phyloP scores from a whole-genome alignment of 64 coral and sea anemone genomes.

The Astreopora myriophthalma region DNA sequence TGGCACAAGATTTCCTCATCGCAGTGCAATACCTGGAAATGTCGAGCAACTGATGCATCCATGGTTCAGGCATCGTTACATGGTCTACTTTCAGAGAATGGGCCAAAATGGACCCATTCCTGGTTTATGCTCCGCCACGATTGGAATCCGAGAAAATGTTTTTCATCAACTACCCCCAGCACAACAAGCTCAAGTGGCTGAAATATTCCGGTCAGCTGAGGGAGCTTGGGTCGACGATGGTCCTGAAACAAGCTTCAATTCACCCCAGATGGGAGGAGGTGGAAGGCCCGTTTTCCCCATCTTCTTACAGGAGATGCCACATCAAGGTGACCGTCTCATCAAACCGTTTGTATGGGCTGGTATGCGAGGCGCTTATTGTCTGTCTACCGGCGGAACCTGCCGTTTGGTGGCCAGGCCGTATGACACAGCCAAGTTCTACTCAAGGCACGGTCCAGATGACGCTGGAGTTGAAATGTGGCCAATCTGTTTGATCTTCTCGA shows the following conservation, averaged over 20 bases:
- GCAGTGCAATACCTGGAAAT: neutral
- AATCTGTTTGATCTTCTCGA: neutral
- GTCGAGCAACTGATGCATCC: neutral
- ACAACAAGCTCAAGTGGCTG: neutral
- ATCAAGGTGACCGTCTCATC: slow-evolving; percentile 3
- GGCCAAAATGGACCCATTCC: neutral
- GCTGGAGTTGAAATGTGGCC: neutral
- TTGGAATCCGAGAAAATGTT: neutral
- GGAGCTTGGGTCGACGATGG: neutral
- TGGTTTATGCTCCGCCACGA: neutral
- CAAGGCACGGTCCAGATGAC: neutral
- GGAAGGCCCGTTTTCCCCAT: slow-evolving; percentile 1
- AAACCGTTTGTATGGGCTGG: neutral
- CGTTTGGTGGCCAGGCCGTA: neutral
- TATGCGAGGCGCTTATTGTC: neutral
- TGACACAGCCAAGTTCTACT: neutral
- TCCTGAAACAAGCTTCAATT: neutral
- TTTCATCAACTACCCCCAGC: neutral
- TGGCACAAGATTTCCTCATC: neutral
- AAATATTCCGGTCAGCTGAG: neutral
- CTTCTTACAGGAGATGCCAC: neutral
- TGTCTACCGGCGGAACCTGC: neutral
- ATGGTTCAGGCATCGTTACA: neutral
- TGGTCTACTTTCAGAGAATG: neutral
- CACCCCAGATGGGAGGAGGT: neutral